Evolutionary conservation across 2,888 invertebrate species (phyloP), one percentile per base, ranked within the genome.

Genomic region (Alitta virens): DNA sequence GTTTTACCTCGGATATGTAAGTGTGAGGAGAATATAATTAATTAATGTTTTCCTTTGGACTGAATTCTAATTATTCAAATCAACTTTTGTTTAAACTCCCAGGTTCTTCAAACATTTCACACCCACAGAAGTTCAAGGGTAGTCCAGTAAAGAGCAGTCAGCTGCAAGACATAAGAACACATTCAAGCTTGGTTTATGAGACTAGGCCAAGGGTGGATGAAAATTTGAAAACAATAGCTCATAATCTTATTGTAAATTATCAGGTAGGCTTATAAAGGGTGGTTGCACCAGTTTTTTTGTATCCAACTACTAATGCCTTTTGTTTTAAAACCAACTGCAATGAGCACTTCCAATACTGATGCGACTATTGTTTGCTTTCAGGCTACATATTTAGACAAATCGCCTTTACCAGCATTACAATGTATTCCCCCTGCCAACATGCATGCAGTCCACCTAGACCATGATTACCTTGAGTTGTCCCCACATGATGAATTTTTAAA

Each of bases 391-490:
- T 23, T 49, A 7, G 49, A 23, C 7, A 3, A 3, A 18, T 9
- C 3, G 1, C 33, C 58, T 23, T 50, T 58, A 49, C 50, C 58
- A 24, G 21, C 46, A 21, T 49, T 58, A 9, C 58, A 58, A n/a
- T 16, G 21, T 16, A 38, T 58, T 24, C 58, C 58, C 14, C 58
- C 58, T 24, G 50, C 58, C 7, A 58, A 58, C 33, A 49, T 50
- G 12, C 26, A 23, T 50, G 58, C 49, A 50, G 38, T 58, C n/a
- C 5, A 7, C 24, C 24, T 50, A 0, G 49, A 27, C 16, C 26
- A 50, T 23, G 33, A 58, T 16, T 38, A 58, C 18, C n/a, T 60
- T 12, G 26, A n/a, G 16, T 18, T 38, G 27, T 54, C 27, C 1
- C 54, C 49, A 18, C 5, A 18, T 3, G 49, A 3, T 49, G 21